A percentile compares a stretch with the other conserved stretches of the same genome.
These are phyloP conservation scores for Drosophila subobscura DNA, from an alignment of 1,140 invertebrate species.

Conservation along the genomic window DNA sequence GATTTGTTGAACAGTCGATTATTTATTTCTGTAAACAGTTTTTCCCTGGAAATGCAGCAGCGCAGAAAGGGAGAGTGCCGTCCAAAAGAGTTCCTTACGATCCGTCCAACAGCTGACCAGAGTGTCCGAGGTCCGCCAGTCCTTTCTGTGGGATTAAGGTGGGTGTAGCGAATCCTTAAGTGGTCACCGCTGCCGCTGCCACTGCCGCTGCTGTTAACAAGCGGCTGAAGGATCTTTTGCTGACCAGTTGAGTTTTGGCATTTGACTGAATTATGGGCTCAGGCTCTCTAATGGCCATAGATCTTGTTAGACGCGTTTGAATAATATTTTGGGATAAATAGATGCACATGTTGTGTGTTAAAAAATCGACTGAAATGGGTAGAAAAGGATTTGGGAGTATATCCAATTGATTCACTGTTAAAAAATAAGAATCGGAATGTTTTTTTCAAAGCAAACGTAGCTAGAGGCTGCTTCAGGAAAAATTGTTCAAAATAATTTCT, in stretches of 20 bases:
- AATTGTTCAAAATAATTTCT: no score
- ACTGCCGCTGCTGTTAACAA: conserved; percentile 50
- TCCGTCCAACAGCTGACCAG: conserved; percentile 67
- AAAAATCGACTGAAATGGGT: no score
- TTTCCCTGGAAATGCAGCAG: conserved; percentile 60
- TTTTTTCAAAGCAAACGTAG: no score
- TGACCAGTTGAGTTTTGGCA: conserved; percentile 52
- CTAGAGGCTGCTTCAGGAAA: no score
- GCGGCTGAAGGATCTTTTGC: conserved; percentile 14
- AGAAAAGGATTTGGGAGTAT: no score
- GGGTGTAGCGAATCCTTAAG: conserved; percentile 61
- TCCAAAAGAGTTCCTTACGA: conserved; percentile 1
- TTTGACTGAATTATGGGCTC: conserved; percentile 17
- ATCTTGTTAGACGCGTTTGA: conserved; percentile 17
- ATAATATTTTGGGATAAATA: background rate
- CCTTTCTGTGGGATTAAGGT: conserved; percentile 36
- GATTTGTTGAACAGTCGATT: conserved; percentile 66
- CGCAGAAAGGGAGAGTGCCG: conserved; percentile 2
- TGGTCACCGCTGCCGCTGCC: conserved; percentile 31
- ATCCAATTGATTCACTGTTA: no score
- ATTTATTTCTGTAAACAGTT: conserved; percentile 76
- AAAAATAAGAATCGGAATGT: no score
- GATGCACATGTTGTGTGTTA: no score
- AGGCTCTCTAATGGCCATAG: conserved; percentile 3
- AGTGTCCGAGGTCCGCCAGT: conserved; percentile 13